These are phyloP conservation scores for Tachuris rubrigastra DNA, from an alignment of 2,113 vertebrate species.

Conservation along the genomic window DNA sequence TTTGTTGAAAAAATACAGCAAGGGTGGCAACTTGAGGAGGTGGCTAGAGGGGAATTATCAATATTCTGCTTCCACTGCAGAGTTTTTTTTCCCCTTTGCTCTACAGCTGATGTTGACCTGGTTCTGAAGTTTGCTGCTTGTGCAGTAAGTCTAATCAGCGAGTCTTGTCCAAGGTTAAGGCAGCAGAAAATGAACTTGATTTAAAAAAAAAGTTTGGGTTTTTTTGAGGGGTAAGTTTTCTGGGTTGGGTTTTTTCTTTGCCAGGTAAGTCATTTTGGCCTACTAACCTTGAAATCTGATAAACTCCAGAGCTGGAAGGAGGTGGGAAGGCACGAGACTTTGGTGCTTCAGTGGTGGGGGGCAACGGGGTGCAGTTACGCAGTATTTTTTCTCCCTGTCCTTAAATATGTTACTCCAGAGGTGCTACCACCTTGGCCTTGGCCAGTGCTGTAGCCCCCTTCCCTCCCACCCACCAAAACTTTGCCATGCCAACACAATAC, in stretches of 20 bases:
- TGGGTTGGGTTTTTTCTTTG: accelerated
- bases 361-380: background rate
- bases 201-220: background rate
- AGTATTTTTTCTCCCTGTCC: background rate
- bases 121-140: background rate
- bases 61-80: background rate
- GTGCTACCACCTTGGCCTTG: background rate
- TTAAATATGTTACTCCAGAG: background rate
- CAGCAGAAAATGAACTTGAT: background rate
- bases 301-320: background rate
- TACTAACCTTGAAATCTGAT: background rate
- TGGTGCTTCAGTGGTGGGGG: background rate
- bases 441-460: background rate
- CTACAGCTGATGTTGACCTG: accelerated
- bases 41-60: background rate
- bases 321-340: background rate
- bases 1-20: background rate
- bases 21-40: background rate
- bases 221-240: background rate
- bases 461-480: background rate
- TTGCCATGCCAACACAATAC: background rate
- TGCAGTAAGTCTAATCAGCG: background rate
- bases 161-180: background rate
- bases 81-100: background rate
- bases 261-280: background rate